Evolutionary conservation across 2,888 invertebrate species (phyloP).

Genomic region (Cataglyphis altisquamis): DNA sequence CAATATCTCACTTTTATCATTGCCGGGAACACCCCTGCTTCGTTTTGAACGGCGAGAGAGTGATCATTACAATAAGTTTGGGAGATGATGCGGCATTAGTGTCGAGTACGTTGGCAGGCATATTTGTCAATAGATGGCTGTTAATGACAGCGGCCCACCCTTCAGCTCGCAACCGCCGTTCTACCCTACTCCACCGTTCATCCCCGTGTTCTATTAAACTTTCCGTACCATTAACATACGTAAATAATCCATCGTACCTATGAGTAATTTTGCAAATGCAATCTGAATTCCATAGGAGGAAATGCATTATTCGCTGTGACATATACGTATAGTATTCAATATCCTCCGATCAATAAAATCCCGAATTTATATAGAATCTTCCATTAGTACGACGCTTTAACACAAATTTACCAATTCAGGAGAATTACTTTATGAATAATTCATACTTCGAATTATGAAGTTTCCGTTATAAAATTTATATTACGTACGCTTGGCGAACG

Average conservation of each 20-base stretch:
- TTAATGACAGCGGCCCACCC: slow-evolving; percentile 77
- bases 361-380: background rate
- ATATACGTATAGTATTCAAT: background rate
- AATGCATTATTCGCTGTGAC: background rate
- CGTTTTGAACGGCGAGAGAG: slow-evolving; percentile 37
- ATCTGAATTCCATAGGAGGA: slow-evolving; percentile 6
- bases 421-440: background rate
- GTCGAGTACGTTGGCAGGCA: slow-evolving; percentile 72
- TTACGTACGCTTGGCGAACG: background rate
- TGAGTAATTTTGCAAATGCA: slow-evolving; percentile 8
- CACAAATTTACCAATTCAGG: background rate
- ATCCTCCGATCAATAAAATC: background rate
- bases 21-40: slow-evolving; percentile 21
- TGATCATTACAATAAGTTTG: slow-evolving; percentile 73
- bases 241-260: slow-evolving; percentile 19
- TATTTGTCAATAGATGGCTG: slow-evolving; percentile 79
- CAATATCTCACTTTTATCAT: slow-evolving; percentile 50
- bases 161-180: slow-evolving; percentile 62
- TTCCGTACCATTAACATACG: slow-evolving; percentile 51
- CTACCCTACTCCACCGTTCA: slow-evolving; percentile 54
- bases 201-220: slow-evolving; percentile 57
- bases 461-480: slow-evolving; percentile 11
- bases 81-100: slow-evolving; percentile 75
- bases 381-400: background rate
- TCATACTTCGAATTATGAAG: background rate